These are phyloP conservation scores for Delichon dasypus DNA, from an alignment of 2,797 vertebrate genomes.

Conservation along the genomic window DNA sequence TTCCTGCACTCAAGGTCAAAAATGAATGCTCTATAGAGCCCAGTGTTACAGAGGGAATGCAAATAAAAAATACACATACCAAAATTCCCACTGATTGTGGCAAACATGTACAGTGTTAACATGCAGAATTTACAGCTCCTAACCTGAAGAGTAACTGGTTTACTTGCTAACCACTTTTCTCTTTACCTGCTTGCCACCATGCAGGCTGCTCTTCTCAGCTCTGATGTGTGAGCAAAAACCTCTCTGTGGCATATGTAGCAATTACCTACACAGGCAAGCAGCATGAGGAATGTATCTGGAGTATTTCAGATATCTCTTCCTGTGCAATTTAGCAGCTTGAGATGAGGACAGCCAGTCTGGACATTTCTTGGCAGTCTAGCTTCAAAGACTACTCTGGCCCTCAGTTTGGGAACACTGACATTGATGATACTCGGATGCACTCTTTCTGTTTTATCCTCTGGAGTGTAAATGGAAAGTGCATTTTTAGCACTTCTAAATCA, in stretches of 20 bases:
- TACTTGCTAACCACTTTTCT: not conserved
- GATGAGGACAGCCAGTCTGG: not conserved
- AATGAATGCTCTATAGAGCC: not conserved
- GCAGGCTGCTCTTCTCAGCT: not conserved
- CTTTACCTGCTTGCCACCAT: not conserved
- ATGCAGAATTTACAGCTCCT: not conserved
- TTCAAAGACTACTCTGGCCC: not conserved
- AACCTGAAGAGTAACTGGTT: not conserved
- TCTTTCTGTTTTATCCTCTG: not conserved
- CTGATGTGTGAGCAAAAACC: not conserved
- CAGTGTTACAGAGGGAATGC: not conserved
- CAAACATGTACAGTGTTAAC: not conserved
- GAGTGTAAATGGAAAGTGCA: not conserved
- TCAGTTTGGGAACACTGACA: not conserved
- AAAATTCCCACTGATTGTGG: not conserved
- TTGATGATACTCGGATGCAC: not conserved
- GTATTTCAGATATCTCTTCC: not conserved
- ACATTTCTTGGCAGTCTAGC: not conserved
- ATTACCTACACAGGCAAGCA: not conserved
- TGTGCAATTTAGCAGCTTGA: slow-evolving; percentile 13
- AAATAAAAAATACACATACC: not conserved
- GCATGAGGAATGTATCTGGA: not conserved
- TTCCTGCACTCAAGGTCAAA: not conserved
- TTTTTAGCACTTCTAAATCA: slow-evolving; percentile 11
- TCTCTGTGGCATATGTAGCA: not conserved